Percentiles rank a stretch among this genome's conserved stretches.
Evolutionary conservation across 1,140 invertebrate species (phyloP).

Genomic region (Ostrea edulis): DNA sequence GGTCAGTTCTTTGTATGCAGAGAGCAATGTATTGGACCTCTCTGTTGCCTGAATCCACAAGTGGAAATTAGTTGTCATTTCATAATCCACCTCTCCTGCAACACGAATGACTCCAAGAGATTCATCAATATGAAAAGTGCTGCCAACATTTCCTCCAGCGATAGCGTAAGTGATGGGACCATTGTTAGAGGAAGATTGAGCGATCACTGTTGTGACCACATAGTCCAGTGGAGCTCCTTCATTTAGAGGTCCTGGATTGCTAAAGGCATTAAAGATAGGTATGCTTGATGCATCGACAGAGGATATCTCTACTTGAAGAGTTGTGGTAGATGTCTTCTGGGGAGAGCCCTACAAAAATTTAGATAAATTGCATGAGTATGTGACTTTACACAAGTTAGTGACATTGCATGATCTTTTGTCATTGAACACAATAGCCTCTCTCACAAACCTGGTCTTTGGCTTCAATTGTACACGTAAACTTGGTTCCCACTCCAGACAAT

Average conservation of each 20-base stretch:
- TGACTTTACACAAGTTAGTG: neutral
- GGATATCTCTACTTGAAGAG: conserved; percentile 61
- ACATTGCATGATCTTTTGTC: neutral
- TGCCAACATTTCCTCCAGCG: conserved; percentile 93
- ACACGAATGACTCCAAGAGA: conserved; percentile 89
- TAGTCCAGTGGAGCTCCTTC: conserved; percentile 72
- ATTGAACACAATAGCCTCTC: neutral
- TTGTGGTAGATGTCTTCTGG: conserved; percentile 57
- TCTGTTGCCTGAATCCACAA: conserved; percentile 96
- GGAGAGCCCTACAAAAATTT: conserved; percentile 60
- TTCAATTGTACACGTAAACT: conserved; percentile 81
- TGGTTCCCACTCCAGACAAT: conserved; percentile 53
- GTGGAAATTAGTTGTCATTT: conserved; percentile 90
- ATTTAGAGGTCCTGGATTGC: conserved; percentile 52
- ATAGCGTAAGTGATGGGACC: conserved; percentile 86
- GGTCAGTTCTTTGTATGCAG: conserved; percentile 63
- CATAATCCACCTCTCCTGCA: conserved; percentile 91
- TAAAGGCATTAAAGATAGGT: conserved; percentile 60
- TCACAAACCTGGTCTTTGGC: conserved; percentile 85
- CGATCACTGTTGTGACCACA: conserved; percentile 77
- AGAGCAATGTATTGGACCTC: conserved; percentile 72
- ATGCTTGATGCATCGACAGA: conserved; percentile 36
- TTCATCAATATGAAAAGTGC: conserved; percentile 89
- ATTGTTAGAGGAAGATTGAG: conserved; percentile 84
- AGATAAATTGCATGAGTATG: neutral